Percentiles rank a stretch among this genome's conserved stretches.
These are phyloP conservation scores for roundworm (Caenorhabditis elegans) DNA, from an alignment of 1,140 invertebrate species.

Conservation along the genomic window DNA sequence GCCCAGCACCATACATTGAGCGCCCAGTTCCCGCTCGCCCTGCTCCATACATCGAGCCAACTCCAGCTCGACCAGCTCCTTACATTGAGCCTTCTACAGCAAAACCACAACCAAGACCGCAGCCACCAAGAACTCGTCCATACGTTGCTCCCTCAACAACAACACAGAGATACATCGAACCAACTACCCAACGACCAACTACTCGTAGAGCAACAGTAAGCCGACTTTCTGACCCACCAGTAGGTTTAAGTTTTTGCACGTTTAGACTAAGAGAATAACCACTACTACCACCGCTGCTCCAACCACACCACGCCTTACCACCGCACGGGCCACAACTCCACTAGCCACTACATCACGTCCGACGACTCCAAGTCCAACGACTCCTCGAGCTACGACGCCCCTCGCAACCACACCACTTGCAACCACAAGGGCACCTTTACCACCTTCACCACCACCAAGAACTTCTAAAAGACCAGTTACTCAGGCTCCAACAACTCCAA, in stretches of 20 bases:
- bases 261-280: background rate
- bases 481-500: background rate
- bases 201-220: constrained; percentile 9
- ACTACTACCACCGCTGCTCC: background rate
- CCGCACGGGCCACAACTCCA: background rate
- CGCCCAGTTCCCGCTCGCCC: background rate
- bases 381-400: background rate
- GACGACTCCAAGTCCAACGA: background rate
- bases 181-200: background rate
- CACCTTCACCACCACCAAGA: constrained; percentile 10
- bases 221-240: constrained; percentile 10
- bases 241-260: constrained; percentile 10
- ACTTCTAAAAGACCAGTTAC: background rate
- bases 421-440: background rate
- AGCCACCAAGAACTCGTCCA: constrained; percentile 18
- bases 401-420: background rate
- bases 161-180: background rate
- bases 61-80: background rate
- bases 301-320: background rate
- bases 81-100: background rate
- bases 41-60: background rate
- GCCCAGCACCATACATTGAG: background rate
- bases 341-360: background rate
- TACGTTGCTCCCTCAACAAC: background rate
- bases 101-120: background rate